Evolutionary conservation across 2,113 vertebrate genomes (phyloP), one percentile per base, ranked within the genome.

Genomic region (Ochotona curzoniae): DNA sequence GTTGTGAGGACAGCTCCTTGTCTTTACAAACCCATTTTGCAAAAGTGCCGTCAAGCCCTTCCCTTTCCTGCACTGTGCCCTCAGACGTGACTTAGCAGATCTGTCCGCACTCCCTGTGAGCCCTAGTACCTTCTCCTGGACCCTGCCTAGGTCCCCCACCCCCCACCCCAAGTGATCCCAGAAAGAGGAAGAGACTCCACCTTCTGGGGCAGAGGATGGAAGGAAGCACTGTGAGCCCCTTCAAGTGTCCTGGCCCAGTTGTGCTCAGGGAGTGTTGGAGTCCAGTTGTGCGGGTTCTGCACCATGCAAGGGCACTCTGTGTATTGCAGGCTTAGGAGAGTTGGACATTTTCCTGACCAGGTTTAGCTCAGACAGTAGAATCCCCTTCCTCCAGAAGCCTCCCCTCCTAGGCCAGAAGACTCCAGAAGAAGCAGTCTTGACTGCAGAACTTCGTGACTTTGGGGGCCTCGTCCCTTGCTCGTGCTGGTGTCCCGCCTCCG

Each of bases 381-480:
- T 6, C 47, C 49, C 69, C 47, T 49, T 14, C 47, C 5, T 44
- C 25, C 6, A 23, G 76, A 57, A 18, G 6, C 11, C 4, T 23
- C 7, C 25, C 23, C 28, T 26, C 57, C 1, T 2, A 69, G 70
- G 87, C 80, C 38, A 44, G 54, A 54, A 64, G 87, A 85, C 74
- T 63, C 79, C 66, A 30, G 75, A 5, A 70, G 30, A 63, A 21
- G 21, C 17, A 5, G 3, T 64, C 18, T 4, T 15, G 57, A 64
- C n/a, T 54, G 12, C 20, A 25, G 38, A 69, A 21, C 87, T 83
- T 26, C 94, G 38, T 81, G 67, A 49, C 97, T 97, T 96, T 90
- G 95, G 97, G 85, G 97, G 84, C 96, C 96, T 97, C 94, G 96
- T 96, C 97, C 76, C 57, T 21, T 95, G 95, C 96, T 96, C 97